phyloP scores from a whole-genome alignment of 2,888 invertebrate genomes.

The Idaea straminata region DNA sequence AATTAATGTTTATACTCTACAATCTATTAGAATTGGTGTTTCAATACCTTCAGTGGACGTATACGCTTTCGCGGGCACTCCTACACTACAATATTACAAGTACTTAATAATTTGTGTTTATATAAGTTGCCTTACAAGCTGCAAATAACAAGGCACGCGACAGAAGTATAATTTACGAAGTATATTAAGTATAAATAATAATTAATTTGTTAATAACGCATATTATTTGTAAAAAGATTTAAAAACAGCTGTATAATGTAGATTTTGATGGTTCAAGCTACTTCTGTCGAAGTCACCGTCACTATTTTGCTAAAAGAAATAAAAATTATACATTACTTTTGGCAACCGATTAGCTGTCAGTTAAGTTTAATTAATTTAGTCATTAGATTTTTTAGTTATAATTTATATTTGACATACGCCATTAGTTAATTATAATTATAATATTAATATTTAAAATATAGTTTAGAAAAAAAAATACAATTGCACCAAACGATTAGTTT shows the following conservation, averaged over 20 bases:
- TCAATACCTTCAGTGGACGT: conserved; percentile 76
- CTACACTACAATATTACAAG: conserved; percentile 19
- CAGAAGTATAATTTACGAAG: conserved; percentile 12
- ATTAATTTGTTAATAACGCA: conserved; percentile 14
- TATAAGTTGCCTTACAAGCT: conserved; percentile 22
- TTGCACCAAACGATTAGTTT: background rate
- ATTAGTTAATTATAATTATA: conserved; percentile 5
- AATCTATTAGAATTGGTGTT: conserved; percentile 72
- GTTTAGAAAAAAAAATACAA: background rate
- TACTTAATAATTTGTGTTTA: conserved; percentile 11
- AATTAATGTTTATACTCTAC: conserved; percentile 29
- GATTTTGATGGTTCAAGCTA: conserved; percentile 34
- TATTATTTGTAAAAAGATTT: conserved; percentile 14
- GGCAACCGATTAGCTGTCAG: conserved; percentile 14
- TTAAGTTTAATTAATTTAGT: conserved; percentile 21
- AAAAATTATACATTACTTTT: conserved; percentile 21
- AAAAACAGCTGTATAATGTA: conserved; percentile 20
- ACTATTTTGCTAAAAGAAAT: conserved; percentile 46
- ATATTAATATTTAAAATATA: background rate
- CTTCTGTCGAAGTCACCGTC: conserved; percentile 42
- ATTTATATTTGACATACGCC: conserved; percentile 7
- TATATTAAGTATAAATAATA: conserved; percentile 15
- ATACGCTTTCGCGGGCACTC: conserved; percentile 63
- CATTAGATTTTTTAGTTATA: background rate
- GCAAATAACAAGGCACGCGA: conserved; percentile 36